Evolutionary conservation across 2,113 vertebrate species (phyloP).

Genomic region (Rhinogobius similis): DNA sequence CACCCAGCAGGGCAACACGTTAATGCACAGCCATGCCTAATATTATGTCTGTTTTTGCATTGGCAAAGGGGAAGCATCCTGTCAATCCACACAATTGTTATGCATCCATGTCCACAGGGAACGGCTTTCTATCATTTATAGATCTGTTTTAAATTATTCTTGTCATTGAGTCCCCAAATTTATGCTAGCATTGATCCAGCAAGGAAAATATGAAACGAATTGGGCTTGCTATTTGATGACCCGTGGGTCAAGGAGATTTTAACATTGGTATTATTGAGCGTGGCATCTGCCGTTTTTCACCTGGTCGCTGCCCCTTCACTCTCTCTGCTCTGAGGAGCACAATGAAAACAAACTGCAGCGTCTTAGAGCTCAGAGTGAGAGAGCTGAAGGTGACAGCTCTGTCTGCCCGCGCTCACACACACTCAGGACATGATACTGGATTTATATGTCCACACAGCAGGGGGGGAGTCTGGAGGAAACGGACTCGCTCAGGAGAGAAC

Average conservation of each 20-base stretch:
- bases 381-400: constrained; percentile 21
- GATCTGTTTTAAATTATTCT: constrained; percentile 99
- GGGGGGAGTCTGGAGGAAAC: background rate
- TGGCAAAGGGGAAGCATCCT: constrained; percentile 50
- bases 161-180: constrained; percentile 97
- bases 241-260: constrained; percentile 96
- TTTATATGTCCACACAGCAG: background rate
- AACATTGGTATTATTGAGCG: constrained; percentile 88
- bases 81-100: constrained; percentile 64
- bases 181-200: constrained; percentile 97
- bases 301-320: constrained; percentile 65
- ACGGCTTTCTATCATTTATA: constrained; percentile 84
- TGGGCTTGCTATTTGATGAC: constrained; percentile 94
- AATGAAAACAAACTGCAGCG: constrained; percentile 49
- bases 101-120: constrained; percentile 70
- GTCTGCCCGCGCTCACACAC: constrained; percentile 6
- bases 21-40: constrained; percentile 45
- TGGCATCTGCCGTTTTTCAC: constrained; percentile 74
- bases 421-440: constrained; percentile 1
- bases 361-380: constrained; percentile 31
- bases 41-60: constrained; percentile 17
- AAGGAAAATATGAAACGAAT: constrained; percentile 99
- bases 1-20: constrained; percentile 38
- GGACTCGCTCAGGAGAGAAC: background rate
- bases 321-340: constrained; percentile 45